Evolutionary conservation across 2,888 invertebrate species (phyloP).

Genomic region (Apamea monoglypha): DNA sequence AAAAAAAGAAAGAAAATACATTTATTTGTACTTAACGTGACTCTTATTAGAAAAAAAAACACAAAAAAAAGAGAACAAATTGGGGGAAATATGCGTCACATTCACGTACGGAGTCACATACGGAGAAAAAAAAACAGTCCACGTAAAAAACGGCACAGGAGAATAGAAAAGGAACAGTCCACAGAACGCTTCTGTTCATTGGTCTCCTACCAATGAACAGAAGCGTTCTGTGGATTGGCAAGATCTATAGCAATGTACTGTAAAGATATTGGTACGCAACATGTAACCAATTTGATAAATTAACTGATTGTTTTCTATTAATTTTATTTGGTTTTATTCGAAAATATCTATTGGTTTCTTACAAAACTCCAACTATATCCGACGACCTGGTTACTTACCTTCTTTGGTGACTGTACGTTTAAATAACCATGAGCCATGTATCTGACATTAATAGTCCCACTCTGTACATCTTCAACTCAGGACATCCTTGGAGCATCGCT

Average conservation of each 20-base stretch:
- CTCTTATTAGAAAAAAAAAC: neutral
- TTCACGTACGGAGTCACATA: neutral
- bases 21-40: too few relatives aligned
- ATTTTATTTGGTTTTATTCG: too few relatives aligned
- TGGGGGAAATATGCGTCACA: neutral
- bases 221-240: too few relatives aligned
- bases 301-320: too few relatives aligned
- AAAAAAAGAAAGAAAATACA: neutral
- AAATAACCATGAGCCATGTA: slow-evolving; percentile 2
- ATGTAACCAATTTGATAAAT: too few relatives aligned
- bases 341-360: too few relatives aligned
- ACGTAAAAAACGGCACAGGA: neutral
- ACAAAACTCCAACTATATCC: too few relatives aligned
- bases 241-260: neutral
- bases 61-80: neutral
- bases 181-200: neutral
- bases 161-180: neutral
- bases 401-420: neutral
- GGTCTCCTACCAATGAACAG: too few relatives aligned
- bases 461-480: slow-evolving; percentile 16
- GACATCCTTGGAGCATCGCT: slow-evolving; percentile 23
- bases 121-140: neutral
- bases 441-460: slow-evolving; percentile 6
- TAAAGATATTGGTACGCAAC: neutral
- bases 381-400: too few relatives aligned